Evolutionary conservation across 2,888 invertebrate genomes (phyloP).

Genomic region (Nymphalis urticae): DNA sequence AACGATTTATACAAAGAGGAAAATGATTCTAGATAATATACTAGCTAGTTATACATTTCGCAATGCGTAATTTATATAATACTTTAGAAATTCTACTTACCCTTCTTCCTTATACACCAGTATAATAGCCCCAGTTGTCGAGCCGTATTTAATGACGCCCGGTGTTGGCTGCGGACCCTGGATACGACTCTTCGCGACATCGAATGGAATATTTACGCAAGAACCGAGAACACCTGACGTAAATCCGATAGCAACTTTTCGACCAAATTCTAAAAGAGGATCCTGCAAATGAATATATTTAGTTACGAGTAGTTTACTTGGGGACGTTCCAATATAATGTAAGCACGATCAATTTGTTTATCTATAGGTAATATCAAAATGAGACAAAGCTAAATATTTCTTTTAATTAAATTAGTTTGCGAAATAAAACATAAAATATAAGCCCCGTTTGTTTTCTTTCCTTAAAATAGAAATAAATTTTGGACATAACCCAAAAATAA

Average conservation of each 20-base stretch:
- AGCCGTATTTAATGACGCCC: conserved; percentile 88
- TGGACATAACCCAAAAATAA: too few species aligned
- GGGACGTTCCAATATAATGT: conserved; percentile 2
- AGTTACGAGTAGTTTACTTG: neutral
- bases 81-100: conserved; percentile 70
- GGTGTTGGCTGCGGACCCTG: conserved; percentile 93
- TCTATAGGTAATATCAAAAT: too few species aligned
- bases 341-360: too few species aligned
- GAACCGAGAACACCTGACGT: conserved; percentile 93
- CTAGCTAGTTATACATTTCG: too few species aligned
- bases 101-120: conserved; percentile 94
- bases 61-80: too few species aligned
- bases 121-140: conserved; percentile 86
- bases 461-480: too few species aligned
- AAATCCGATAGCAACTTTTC: conserved; percentile 92
- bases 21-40: too few species aligned
- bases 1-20: neutral
- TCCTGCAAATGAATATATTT: conserved; percentile 72
- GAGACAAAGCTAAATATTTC: too few species aligned
- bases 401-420: too few species aligned
- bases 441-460: too few species aligned
- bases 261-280: conserved; percentile 84
- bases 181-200: conserved; percentile 97
- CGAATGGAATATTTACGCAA: conserved; percentile 95
- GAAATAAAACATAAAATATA: too few species aligned